These are phyloP conservation scores for Cotesia vestalis DNA, from an alignment of 1,140 invertebrate species.

Conservation along the genomic window DNA sequence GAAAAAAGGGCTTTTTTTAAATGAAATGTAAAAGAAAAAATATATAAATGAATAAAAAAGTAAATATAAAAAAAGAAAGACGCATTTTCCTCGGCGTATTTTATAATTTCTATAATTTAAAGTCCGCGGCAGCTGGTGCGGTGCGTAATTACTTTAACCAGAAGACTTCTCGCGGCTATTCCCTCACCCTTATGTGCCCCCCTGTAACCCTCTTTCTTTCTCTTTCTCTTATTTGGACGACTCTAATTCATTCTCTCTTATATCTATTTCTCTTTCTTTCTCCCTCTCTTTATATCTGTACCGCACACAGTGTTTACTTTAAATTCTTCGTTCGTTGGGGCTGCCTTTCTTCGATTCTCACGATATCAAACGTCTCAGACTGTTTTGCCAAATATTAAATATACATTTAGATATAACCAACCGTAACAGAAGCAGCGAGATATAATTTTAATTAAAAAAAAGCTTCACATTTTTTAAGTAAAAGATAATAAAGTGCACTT, in stretches of 20 bases:
- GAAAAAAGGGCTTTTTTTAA: constrained; percentile 22
- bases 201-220: constrained; percentile 14
- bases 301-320: constrained; percentile 35
- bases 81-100: constrained; percentile 51
- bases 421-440: no score
- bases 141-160: constrained; percentile 66
- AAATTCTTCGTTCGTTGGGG: constrained; percentile 25
- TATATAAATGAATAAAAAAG: constrained; percentile 34
- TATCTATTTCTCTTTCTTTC: constrained; percentile 21
- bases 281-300: constrained; percentile 16
- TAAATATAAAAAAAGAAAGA: constrained; percentile 31
- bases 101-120: constrained; percentile 68
- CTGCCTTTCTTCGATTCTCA: constrained; percentile 36
- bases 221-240: constrained; percentile 20
- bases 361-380: constrained; percentile 34
- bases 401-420: no score
- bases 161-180: constrained; percentile 49
- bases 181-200: constrained; percentile 14
- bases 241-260: constrained; percentile 27
- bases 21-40: constrained; percentile 18
- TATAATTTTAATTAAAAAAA: no score
- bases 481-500: no score
- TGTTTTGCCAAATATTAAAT: no score
- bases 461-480: no score
- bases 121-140: constrained; percentile 65